Base-by-base conservation (phyloP, 2,888 invertebrate species). In the Latheticus oryzae region DNA sequence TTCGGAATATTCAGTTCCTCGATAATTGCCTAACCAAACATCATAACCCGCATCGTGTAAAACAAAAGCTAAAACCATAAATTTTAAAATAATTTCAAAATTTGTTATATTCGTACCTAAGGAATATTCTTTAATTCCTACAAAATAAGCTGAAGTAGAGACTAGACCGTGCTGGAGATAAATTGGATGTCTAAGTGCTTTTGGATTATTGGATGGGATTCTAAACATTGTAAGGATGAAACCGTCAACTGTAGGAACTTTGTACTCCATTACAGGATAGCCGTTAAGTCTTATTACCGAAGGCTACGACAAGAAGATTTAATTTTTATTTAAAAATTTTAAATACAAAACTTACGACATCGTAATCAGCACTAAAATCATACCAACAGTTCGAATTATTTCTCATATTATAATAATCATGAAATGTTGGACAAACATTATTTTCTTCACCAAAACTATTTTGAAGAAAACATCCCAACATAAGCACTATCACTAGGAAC, bases 31-130 rank as follows among this genome's bases (percentile, higher is more conserved):
- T 77, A 77, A 81, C 89, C 79, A 90, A 0, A 83, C 81, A 59
- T 83, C 83, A 60, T 78, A 82, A 4, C 81, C 80, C 2, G 75
- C 73, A 58, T 87, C 79, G 76, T 82, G 79, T 77, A 89, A 54
- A 3, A 73, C 63, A 59, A 76, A 74, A 17, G 75, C 78, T 78
- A 40, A 56, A 71, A 71, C 12, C 55, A 8, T 26, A 8, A 9
- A 52, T 26, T 16, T 11, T 16, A 28, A 3, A 28, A 28, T 11
- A 9, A 11, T 3, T 32, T 5, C 9, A 9, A 21, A 11, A 33
- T 8, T 8, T 8, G 16, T 15, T 15, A 11, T 26, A 28, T 28
- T 28, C 11, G 21, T 68, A 78, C 78, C 76, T 35, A 77, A 50
- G 7, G 78, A 78, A 54, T 76, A 66, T 52, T 67, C 73, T 50